Conservation (phyloP, 1,140 invertebrate species). For the Ylistrum balloti region DNA sequence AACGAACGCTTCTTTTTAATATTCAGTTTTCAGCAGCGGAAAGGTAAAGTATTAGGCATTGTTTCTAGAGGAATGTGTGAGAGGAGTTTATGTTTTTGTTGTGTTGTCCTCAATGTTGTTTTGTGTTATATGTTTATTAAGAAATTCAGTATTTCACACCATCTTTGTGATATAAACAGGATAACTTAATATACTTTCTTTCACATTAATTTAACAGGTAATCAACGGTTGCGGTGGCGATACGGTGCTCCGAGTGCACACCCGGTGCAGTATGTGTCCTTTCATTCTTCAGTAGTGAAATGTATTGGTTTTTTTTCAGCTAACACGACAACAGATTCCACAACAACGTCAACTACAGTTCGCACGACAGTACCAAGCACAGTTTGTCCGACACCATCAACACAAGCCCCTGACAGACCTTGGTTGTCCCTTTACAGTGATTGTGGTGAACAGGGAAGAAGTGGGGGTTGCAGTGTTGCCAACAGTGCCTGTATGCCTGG, state of each 20-base stretch:
- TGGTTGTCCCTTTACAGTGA: not conserved
- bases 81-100: not conserved
- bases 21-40: no score
- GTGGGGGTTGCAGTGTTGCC: not conserved
- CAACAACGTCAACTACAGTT: not conserved
- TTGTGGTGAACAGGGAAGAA: not conserved
- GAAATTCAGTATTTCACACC: no score
- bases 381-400: not conserved
- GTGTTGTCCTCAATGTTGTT: not conserved
- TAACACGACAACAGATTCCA: not conserved
- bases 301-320: not conserved
- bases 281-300: no score
- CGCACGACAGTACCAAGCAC: not conserved
- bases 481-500: not conserved
- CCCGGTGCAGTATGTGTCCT: no score
- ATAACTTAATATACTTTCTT: no score
- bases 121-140: not conserved
- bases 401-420: not conserved
- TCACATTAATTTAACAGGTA: no score
- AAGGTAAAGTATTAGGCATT: no score
- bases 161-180: no score
- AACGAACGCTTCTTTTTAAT: no score
- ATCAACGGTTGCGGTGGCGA: no score
- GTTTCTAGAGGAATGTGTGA: not conserved
- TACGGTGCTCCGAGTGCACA: no score